These are phyloP conservation scores for Sturnus vulgaris DNA, from an alignment of 2,113 vertebrate species.

Conservation along the genomic window DNA sequence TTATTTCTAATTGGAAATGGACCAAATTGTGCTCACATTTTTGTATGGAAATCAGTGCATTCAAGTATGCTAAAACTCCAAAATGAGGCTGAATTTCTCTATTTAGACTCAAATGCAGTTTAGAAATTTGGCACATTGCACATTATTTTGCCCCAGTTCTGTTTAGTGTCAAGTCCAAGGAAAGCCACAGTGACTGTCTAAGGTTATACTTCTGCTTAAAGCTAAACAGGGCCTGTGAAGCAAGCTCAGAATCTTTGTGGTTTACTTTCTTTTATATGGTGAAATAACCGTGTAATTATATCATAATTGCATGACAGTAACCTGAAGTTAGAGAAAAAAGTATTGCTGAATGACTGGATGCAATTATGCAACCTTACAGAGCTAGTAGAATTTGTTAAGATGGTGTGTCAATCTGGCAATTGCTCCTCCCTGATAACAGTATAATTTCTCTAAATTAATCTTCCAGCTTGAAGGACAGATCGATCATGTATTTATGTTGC, in stretches of 20 bases:
- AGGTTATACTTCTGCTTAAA: neutral
- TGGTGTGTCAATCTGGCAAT: neutral
- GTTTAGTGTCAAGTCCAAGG: neutral
- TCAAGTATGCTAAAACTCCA: neutral
- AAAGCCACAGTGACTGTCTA: neutral
- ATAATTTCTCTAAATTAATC: neutral
- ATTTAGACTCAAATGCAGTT: neutral
- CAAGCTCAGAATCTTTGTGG: neutral
- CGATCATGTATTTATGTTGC: neutral
- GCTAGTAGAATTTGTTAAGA: neutral
- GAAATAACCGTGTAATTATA: slow-evolving; percentile 18
- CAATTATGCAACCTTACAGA: neutral
- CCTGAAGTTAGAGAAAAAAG: neutral
- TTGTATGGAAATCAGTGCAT: neutral
- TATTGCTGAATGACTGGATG: neutral
- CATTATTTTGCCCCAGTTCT: neutral
- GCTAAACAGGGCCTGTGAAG: neutral
- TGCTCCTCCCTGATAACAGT: neutral
- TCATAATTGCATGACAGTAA: neutral
- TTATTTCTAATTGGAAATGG: neutral
- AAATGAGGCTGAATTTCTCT: neutral
- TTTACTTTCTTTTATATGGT: slow-evolving; percentile 19
- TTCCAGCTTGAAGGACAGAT: neutral
- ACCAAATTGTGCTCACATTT: neutral
- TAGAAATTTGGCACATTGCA: neutral